Conservation (phyloP, 2,113 vertebrate genomes). For the Mastomys natalensis region DNA sequence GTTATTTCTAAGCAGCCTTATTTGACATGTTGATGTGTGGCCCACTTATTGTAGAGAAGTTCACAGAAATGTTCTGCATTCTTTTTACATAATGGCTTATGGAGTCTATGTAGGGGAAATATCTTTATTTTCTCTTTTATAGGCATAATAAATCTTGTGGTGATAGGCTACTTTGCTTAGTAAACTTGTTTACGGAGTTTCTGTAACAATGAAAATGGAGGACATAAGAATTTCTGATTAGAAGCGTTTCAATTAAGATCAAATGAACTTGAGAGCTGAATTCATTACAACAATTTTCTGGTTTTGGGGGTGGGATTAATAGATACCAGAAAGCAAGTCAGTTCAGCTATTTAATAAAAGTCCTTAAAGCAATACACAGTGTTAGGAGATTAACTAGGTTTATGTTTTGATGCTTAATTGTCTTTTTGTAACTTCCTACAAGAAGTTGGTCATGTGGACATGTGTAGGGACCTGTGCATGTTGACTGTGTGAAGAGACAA, state of each 20-base stretch:
- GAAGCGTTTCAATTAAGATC: slow-evolving; percentile 42
- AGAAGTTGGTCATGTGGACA: neutral
- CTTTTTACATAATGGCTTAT: slow-evolving; percentile 16
- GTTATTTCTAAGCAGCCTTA: slow-evolving; percentile 32
- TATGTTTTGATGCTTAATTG: neutral
- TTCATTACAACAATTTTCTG: slow-evolving; percentile 51
- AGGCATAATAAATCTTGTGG: slow-evolving; percentile 42
- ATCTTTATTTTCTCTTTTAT: slow-evolving; percentile 58
- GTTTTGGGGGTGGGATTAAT: slow-evolving; percentile 9
- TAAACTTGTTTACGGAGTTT: slow-evolving; percentile 65
- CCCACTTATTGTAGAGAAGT: slow-evolving; percentile 57
- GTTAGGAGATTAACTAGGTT: slow-evolving; percentile 20
- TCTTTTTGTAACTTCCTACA: neutral
- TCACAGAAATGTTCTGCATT: slow-evolving; percentile 57
- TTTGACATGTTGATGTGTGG: slow-evolving; percentile 66
- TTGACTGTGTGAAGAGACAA: neutral
- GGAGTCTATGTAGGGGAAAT: slow-evolving; percentile 39
- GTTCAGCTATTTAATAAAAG: neutral
- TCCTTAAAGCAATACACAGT: neutral
- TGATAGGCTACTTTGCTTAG: slow-evolving; percentile 57
- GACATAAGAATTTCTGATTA: slow-evolving; percentile 54
- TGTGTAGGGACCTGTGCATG: neutral
- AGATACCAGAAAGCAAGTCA: neutral
- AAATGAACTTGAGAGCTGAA: slow-evolving; percentile 53
- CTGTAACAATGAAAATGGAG: slow-evolving; percentile 41